These are phyloP conservation scores for Eupithecia dodoneata DNA, from an alignment of 2,888 invertebrate species.

Conservation along the genomic window DNA sequence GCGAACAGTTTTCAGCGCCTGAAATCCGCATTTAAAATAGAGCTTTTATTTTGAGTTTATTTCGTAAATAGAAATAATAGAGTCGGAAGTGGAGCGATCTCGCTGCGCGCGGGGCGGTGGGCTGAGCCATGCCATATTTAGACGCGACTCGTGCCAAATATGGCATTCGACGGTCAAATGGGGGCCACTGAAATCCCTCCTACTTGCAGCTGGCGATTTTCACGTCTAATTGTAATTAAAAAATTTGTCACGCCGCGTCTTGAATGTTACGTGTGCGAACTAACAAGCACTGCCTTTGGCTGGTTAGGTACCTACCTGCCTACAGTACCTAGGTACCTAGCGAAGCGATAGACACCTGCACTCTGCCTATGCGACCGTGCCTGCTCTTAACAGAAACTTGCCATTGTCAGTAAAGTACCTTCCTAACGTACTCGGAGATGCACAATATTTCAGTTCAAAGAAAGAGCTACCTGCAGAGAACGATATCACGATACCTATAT, in stretches of 20 bases:
- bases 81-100: conserved; percentile 78
- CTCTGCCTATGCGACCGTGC: neutral
- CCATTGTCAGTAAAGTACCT: no score
- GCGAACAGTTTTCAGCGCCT: conserved; percentile 78
- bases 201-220: conserved; percentile 83
- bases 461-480: neutral
- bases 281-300: conserved; percentile 37
- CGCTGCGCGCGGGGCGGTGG: conserved; percentile 74
- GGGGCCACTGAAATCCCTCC: conserved; percentile 92
- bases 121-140: conserved; percentile 92
- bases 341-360: neutral
- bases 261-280: conserved; percentile 52
- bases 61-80: conserved; percentile 85
- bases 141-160: conserved; percentile 92
- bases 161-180: conserved; percentile 91
- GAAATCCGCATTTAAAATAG: conserved; percentile 82
- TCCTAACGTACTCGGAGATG: neutral
- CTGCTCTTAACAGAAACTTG: no score
- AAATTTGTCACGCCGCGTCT: conserved; percentile 79
- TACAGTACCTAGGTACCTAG: no score
- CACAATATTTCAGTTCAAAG: neutral
- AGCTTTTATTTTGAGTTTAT: conserved; percentile 84
- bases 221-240: conserved; percentile 80
- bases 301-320: conserved; percentile 12
- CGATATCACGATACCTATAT: no score